These are phyloP conservation scores for Geotrypetes seraphini DNA, from an alignment of 2,797 vertebrate genomes.

Conservation along the genomic window DNA sequence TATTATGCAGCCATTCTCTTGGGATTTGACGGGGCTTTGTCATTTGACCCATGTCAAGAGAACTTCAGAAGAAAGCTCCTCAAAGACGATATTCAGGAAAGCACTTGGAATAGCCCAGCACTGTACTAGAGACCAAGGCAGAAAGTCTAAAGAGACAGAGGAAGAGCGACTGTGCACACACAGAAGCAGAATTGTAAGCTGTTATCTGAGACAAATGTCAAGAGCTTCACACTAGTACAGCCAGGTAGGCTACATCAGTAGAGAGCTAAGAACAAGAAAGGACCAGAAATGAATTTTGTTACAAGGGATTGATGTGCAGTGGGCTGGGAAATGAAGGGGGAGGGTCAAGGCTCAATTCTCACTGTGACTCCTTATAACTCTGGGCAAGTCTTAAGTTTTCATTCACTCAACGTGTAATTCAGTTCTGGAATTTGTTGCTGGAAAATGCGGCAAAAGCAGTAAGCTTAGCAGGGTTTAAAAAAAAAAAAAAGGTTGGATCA, in stretches of 20 bases:
- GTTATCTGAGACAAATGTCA: slow-evolving; percentile 21
- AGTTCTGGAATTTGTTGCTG: no score
- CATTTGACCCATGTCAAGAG: slow-evolving; percentile 12
- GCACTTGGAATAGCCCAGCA: background rate
- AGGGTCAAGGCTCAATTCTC: no score
- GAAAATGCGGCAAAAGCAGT: no score
- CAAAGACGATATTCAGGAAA: slow-evolving; percentile 13
- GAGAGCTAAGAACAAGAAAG: no score
- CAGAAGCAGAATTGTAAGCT: slow-evolving; percentile 16
- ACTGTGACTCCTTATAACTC: no score
- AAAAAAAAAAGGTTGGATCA: no score
- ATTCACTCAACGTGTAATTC: no score
- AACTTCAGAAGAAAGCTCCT: slow-evolving; percentile 3
- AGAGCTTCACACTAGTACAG: background rate
- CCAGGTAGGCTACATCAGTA: background rate
- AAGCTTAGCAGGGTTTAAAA: no score
- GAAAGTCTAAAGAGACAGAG: background rate
- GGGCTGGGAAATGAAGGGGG: no score
- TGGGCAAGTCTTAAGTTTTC: no score
- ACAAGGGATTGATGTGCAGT: no score
- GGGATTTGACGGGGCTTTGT: background rate
- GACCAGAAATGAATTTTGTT: no score
- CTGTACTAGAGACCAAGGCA: background rate
- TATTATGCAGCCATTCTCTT: background rate
- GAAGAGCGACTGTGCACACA: background rate